Base-by-base conservation (phyloP, 2,797 vertebrate species). In the Paedocypris micromegethes region DNA sequence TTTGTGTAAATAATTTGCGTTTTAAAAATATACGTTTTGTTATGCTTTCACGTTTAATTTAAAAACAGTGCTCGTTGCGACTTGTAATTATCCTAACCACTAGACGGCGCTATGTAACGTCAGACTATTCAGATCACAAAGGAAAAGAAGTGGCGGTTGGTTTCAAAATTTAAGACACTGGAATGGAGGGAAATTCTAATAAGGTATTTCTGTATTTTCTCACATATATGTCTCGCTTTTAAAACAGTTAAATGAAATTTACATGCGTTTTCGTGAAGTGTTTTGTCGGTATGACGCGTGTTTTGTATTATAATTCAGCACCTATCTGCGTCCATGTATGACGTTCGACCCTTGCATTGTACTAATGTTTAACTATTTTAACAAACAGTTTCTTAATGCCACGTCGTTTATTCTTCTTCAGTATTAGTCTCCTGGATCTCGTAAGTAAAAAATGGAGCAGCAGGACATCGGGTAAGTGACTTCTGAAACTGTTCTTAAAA, bases 141-240 rank as follows among this genome's bases (percentile, higher is more conserved):
- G 3, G 46, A 70, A 63, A 53, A 64, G 37, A 7, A 8, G 60
- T 9, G 60, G 68, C 68, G 68, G 60, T 70, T 70, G 53, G 51
- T 6, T 64, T 70, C 53, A 64, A 70, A 70, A 49, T 64, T 58
- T 9, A 7, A 51, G 23, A 7, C 9, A 38, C 42, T 2, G 8
- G 39, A n/a, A 23, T 48, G 60, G 68, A 70, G 59, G 59, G 60
- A 64, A 63, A 9, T 49, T 8, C 6, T 3, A 4, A 49, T 40
- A 9, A 57, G 68, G 68, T 70, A 63, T 49, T 9, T 48, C 0
- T 9, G 4, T 44, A 51, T 45, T 45, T 9, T 40, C 5, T 6
- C 39, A 3, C 3, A 9, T 9, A 60, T 46, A 0, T 41, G 9
- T 45, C 23, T 23, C 23, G 3, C 23, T 40, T 59, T 54, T 42